Evolutionary conservation across 2,797 vertebrate genomes (phyloP), one percentile per base, ranked within the genome.

Genomic region (Scarus forsteni): DNA sequence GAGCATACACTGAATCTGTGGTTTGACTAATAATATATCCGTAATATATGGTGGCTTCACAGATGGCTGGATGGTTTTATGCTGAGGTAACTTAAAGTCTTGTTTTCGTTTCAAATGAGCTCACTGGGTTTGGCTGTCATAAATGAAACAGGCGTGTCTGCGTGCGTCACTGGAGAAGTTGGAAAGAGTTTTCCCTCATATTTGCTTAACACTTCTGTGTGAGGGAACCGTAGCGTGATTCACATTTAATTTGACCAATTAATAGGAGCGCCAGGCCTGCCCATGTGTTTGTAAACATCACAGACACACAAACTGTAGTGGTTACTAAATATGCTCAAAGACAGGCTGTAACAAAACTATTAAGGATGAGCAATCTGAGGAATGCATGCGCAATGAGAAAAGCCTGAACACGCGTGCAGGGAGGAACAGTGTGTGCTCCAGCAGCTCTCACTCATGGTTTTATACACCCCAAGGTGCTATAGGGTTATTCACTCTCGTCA

Each of bases 361-460:
- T 66, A 76, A 42, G 63, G 56, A 60, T 53, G 62, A 72, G 60
- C 53, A 53, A 67, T 87, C 14, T 60, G 64, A 75, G 86, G 88
- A 91, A 90, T 88, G 78, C 73, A 36, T 39, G 52, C 73, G 85
- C 78, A 87, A 85, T 78, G 60, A 70, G 34, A 62, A 78, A 60
- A 40, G 15, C n/a, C 65, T 51, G 63, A 85, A 75, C 36, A 71
- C 16, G 57, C 1, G 27, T 10, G 56, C 46, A 27, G 44, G 52
- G 67, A 39, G 64, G 84, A 84, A 87, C 91, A 80, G 11, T 34
- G 11, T 83, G 77, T 91, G 51, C 79, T 67, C 18, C 61, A 70
- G 70, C 60, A 35, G 35, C 65, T 16, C 57, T 73, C 58, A 36
- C 19, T 8, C 65, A 14, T 63, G n/a, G 70, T 73, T 62, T 56